Conservation (phyloP, 1,140 invertebrate species). For the Solenopsis fugax region DNA sequence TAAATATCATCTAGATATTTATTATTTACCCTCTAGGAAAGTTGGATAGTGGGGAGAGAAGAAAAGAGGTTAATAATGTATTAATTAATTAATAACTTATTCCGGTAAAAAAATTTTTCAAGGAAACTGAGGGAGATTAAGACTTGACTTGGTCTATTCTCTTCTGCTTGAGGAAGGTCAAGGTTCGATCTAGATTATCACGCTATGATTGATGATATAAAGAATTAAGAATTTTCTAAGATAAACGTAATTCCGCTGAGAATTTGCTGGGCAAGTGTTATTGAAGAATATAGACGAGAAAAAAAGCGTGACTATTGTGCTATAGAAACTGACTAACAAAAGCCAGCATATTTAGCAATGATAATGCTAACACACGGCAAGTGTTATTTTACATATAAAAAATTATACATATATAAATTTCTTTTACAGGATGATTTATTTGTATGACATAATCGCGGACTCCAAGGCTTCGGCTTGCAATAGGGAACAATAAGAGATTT, state of each 20-base stretch:
- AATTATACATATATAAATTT: too few species aligned
- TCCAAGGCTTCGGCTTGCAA: not conserved
- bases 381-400: not conserved
- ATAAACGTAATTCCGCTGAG: not conserved
- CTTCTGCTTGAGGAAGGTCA: too few species aligned
- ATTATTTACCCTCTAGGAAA: too few species aligned
- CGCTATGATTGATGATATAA: not conserved
- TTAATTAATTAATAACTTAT: too few species aligned
- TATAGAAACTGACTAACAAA: too few species aligned
- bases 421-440: not conserved
- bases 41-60: too few species aligned
- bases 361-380: not conserved
- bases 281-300: not conserved
- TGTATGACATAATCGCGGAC: not conserved
- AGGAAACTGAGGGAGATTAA: too few species aligned
- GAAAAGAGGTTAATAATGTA: too few species aligned
- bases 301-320: not conserved
- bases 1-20: too few species aligned
- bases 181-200: too few species aligned
- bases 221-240: not conserved
- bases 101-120: too few species aligned
- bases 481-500: not conserved
- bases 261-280: not conserved
- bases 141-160: too few species aligned
- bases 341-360: not conserved